Base-by-base conservation (phyloP, 2,113 vertebrate genomes). In the Elachura formosa region DNA sequence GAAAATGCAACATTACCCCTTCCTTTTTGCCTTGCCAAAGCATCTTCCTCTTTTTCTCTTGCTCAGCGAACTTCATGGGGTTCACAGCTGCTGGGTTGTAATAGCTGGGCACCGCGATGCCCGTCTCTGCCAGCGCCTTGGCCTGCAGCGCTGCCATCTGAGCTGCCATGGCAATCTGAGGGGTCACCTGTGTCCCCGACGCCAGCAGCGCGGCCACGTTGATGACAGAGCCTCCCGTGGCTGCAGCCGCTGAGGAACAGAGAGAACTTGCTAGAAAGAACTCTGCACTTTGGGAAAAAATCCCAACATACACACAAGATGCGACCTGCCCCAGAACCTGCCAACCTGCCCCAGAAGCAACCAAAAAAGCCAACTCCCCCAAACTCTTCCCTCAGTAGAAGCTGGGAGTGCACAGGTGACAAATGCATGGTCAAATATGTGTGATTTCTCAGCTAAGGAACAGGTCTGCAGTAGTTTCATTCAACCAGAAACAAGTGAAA, bases 1-100 rank as follows among this genome's bases (percentile, higher is more conserved):
- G 31, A 82, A 84, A 75, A 54, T 20, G 51, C 51, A 56, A 63
- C 81, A 97, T 98, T 97, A 99, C 99, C 97, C 99, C 99, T 87
- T 99, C 99, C 88, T 99, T 99, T 96, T 99, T 99, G 90, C 99
- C 99, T 96, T 99, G 99, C 99, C 99, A 99, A 80, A 99, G 98
- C 98, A 98, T 98, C 97, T 99, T 99, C 90, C 99, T 97, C 94
- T 99, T 99, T 55, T 99, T 99, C 91, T 99, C 99, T 77, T 99
- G 99, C 74, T 99, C 99, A 66, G 99, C 99, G 95, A 99, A 99
- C 75, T 99, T 99, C 98, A 99, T 99, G 11, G 99, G 99, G 89
- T 99, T 99, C 58, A 99, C 99, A 40, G 99, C 99, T 2, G 99
- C 99, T 29, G 99, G 99, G 94, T 99, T 99, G 21, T 99, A 99